Evolutionary conservation across 1,140 invertebrate genomes (phyloP).

Genomic region (Diuraphis noxia): DNA sequence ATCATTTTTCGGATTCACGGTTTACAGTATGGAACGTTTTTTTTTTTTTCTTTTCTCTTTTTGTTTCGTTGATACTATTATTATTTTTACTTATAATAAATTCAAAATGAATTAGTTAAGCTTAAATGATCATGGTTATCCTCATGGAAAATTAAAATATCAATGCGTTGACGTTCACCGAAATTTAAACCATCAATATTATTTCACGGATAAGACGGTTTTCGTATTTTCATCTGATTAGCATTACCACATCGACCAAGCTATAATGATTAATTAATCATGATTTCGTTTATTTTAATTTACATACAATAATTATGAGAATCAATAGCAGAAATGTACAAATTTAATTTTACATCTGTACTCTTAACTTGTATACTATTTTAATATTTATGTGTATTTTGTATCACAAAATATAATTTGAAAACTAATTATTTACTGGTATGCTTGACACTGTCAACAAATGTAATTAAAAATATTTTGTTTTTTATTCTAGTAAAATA

Average conservation of each 20-base stretch:
- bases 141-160: conserved; percentile 21
- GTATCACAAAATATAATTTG: not conserved
- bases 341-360: not conserved
- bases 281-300: not conserved
- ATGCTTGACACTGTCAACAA: not conserved
- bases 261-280: conserved; percentile 10
- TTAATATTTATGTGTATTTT: not conserved
- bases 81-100: conserved; percentile 16
- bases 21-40: not conserved
- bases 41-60: not conserved
- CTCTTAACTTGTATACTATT: not conserved
- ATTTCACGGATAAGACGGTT: not conserved
- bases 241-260: not conserved
- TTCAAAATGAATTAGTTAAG: conserved; percentile 7
- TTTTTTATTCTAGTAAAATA: not conserved
- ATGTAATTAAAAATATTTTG: not conserved
- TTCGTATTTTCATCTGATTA: not conserved
- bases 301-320: not conserved
- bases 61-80: not conserved
- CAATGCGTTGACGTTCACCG: not conserved
- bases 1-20: not conserved
- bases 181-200: not conserved
- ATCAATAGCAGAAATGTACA: not conserved
- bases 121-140: not conserved
- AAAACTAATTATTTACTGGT: not conserved